Evolutionary conservation across 64 coral and sea anemone species (phyloP).

Genomic region (Platygyra sinensis): DNA sequence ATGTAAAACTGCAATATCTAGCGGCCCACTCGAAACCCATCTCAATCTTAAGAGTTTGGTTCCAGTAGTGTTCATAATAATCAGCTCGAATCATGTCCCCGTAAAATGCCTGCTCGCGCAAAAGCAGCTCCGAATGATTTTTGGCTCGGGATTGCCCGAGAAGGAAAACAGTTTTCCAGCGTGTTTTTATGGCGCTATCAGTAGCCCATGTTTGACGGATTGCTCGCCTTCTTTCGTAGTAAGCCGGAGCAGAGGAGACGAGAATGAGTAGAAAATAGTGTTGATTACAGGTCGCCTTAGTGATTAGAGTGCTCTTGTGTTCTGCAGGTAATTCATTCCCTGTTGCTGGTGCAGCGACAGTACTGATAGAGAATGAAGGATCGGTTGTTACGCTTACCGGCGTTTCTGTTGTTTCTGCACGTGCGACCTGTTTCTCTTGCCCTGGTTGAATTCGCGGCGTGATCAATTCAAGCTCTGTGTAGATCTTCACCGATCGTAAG

Average conservation of each 20-base stretch:
- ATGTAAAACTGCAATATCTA: conserved; percentile 60
- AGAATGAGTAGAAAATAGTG: conserved; percentile 57
- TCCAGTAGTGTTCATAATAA: conserved; percentile 48
- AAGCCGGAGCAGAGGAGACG: conserved; percentile 44
- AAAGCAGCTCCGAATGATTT: conserved; percentile 19
- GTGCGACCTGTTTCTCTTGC: background rate
- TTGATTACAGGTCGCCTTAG: conserved; percentile 8
- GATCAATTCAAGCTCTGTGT: background rate
- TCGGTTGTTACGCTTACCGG: background rate
- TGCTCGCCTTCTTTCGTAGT: conserved; percentile 40
- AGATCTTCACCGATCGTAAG: conserved; percentile 5
- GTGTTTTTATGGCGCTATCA: conserved; percentile 16
- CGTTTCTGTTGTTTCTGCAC: background rate
- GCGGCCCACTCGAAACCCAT: conserved; percentile 75
- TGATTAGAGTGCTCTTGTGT: conserved; percentile 12
- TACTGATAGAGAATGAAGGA: background rate
- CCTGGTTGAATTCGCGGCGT: background rate
- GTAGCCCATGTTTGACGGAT: conserved; percentile 75
- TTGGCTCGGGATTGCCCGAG: conserved; percentile 32
- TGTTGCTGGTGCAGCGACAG: background rate
- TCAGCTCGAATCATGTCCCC: conserved; percentile 61
- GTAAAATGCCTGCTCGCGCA: conserved; percentile 41
- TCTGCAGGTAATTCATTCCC: background rate
- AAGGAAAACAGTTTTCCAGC: conserved; percentile 72
- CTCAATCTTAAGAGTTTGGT: conserved; percentile 60